Base-by-base conservation (phyloP, 2,888 invertebrate genomes). In the Odontocolon sp. region DNA sequence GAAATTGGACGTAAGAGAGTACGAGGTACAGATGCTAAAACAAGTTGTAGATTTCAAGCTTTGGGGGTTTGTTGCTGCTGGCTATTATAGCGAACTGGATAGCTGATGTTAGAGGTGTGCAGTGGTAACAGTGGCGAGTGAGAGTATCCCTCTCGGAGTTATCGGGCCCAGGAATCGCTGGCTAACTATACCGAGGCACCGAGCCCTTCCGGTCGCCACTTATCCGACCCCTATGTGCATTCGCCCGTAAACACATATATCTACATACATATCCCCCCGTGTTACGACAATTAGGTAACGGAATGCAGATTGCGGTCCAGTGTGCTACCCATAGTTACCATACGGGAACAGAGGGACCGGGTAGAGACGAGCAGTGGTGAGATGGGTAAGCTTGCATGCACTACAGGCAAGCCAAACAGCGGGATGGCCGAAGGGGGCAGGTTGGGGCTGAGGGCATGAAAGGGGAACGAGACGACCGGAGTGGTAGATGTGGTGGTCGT, bases 261-360 rank as follows among this genome's bases (percentile, higher is more conserved):
- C 79, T 78, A 73, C 73, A 78, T 74, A 75, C 69, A 74, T 77
- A 72, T 70, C 68, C 47, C 16, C 14, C 59, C 45, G 85, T 84
- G 86, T 85, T 85, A 84, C 85, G 86, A 86, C 87, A 87, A 87
- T 87, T 87, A 87, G 87, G 84, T 85, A 86, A 86, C 84, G 87
- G 87, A 87, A 87, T 87, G 87, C 87, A 87, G 88, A 87, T 87
- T 87, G 87, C 84, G 87, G 87, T 85, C 80, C 81, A 81, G 79
- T 80, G 78, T 81, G 82, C 83, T 85, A 83, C 77, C 85, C 83
- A 83, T 86, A 87, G 86, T 86, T 87, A 87, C 84, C 84, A 84
- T 86, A 85, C 84, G 82, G 80, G 79, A 73, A 67, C 67, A 73
- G 42, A 26, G 76, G 77, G 36, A 63, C n/a, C n/a, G n/a, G 16